phyloP scores from a whole-genome alignment of 2,113 vertebrate genomes.

The Oxyruncus cristatus region DNA sequence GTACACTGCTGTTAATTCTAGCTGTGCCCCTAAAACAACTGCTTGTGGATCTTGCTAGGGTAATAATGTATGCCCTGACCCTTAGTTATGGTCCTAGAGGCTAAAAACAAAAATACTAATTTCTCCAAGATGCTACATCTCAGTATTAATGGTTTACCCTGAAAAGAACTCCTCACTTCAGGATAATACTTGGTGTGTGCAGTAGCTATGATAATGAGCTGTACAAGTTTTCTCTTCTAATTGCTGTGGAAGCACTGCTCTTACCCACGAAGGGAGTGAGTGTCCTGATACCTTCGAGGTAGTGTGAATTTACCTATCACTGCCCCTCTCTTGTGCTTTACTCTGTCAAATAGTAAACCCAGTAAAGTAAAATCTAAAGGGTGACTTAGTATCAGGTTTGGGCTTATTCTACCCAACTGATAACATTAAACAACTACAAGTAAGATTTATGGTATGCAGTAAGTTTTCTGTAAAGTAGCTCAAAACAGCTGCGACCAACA shows the following conservation, averaged over 20 bases:
- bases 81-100: neutral
- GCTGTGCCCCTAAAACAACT: neutral
- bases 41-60: neutral
- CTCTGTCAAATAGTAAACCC: neutral
- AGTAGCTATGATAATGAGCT: neutral
- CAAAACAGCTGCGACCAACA: neutral
- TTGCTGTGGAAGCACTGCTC: neutral
- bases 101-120: neutral
- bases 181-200: neutral
- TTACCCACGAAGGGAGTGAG: neutral
- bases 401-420: fast-evolving
- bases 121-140: neutral
- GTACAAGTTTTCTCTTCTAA: neutral
- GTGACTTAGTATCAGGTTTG: neutral
- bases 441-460: fast-evolving
- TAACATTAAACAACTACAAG: neutral
- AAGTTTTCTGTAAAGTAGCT: neutral
- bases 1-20: neutral
- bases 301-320: neutral
- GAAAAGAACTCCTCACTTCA: neutral
- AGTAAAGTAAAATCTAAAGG: neutral
- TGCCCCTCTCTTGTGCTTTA: neutral
- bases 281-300: neutral
- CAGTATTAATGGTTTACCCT: neutral
- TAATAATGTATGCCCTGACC: neutral